Evolutionary conservation across 1,140 invertebrate genomes (phyloP).

Genomic region (Lethocerus indicus): DNA sequence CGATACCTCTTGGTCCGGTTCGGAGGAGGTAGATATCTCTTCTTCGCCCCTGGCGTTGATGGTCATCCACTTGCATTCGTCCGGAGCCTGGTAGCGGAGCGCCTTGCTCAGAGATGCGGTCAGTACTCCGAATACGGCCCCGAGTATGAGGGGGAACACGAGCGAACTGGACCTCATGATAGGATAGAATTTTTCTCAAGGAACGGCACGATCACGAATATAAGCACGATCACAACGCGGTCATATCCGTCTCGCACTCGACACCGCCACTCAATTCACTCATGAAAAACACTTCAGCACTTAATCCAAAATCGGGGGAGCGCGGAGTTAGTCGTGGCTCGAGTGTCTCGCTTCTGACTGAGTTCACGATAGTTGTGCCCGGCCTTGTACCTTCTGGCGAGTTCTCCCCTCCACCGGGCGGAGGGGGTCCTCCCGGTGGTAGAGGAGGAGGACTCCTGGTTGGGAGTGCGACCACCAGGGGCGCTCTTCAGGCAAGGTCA

Average conservation of each 20-base stretch:
- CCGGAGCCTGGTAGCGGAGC: conserved; percentile 59
- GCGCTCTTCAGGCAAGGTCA: conserved; percentile 8
- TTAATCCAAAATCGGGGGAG: conserved; percentile 9
- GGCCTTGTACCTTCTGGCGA: conserved; percentile 6
- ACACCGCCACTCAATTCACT: conserved; percentile 17
- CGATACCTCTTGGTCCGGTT: conserved; percentile 44
- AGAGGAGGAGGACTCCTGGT: conserved; percentile 2
- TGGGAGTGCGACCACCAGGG: conserved; percentile 2
- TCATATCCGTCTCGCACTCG: background rate
- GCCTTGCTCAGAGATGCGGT: conserved; percentile 49
- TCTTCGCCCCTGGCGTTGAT: conserved; percentile 32
- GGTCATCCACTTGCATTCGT: conserved; percentile 66
- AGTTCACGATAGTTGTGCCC: conserved; percentile 1
- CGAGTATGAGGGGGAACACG: conserved; percentile 36
- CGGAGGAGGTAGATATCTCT: conserved; percentile 21
- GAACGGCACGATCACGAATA: no score
- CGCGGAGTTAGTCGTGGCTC: conserved; percentile 1
- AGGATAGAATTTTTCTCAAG: conserved; percentile 15
- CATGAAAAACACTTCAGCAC: conserved; percentile 12
- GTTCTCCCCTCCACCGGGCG: background rate
- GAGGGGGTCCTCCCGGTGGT: background rate
- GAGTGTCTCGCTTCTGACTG: conserved; percentile 3
- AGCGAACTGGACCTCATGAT: no score
- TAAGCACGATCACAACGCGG: conserved; percentile 6
- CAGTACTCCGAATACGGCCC: conserved; percentile 45